A percentile compares a stretch with the other conserved stretches of the same genome.
Conservation (phyloP, 2,797 vertebrate genomes). For the Rhinatrema bivittatum region DNA sequence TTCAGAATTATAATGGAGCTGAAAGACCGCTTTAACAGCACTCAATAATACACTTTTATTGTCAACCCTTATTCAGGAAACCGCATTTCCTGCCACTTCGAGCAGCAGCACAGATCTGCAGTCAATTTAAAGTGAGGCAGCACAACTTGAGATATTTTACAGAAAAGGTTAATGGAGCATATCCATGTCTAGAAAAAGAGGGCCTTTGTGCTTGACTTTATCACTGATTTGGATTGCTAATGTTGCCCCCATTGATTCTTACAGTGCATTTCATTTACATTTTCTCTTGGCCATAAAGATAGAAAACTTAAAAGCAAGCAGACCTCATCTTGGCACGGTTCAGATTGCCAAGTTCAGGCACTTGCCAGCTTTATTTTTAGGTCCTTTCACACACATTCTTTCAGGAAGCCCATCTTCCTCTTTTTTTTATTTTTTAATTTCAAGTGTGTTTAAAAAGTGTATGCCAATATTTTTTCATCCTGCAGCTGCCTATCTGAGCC, state of each 20-base stretch:
- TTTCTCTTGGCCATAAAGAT: slow-evolving; percentile 1
- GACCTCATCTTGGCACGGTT: not conserved
- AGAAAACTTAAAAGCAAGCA: not conserved
- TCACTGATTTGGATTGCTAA: slow-evolving; percentile 4
- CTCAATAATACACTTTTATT: too few relatives aligned
- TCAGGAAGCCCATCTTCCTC: not conserved
- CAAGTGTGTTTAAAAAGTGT: accelerated
- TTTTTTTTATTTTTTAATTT: not conserved
- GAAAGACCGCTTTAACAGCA: too few relatives aligned
- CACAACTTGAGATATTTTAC: not conserved
- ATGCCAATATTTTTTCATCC: not conserved
- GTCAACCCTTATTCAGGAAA: not conserved
- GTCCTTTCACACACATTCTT: slow-evolving; percentile 1
- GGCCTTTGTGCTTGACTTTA: slow-evolving; percentile 7
- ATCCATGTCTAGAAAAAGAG: slow-evolving; percentile 8
- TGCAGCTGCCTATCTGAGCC: not conserved
- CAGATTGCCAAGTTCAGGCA: slow-evolving; percentile 11
- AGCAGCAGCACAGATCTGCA: not conserved
- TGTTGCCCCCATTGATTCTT: not conserved
- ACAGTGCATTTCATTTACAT: not conserved
- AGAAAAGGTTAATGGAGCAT: not conserved
- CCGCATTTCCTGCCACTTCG: not conserved
- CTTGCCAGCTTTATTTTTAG: not conserved
- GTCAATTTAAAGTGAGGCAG: not conserved
- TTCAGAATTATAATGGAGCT: too few relatives aligned